These are phyloP conservation scores for Acyrthosiphon pisum DNA, from an alignment of 1,140 invertebrate genomes.

Conservation along the genomic window DNA sequence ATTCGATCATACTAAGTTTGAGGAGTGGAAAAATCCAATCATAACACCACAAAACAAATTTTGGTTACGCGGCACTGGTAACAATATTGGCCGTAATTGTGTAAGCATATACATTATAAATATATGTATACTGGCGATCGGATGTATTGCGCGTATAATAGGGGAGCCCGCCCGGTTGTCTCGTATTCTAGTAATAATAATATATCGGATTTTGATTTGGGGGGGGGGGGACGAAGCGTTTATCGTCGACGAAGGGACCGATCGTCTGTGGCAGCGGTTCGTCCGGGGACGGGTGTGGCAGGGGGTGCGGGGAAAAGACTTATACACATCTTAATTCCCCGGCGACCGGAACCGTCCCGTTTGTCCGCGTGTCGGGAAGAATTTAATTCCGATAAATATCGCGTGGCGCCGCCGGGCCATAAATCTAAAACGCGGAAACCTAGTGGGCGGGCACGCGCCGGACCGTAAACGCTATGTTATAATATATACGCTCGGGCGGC, in stretches of 20 bases:
- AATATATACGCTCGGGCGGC: not conserved
- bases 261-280: not conserved
- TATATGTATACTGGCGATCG: not conserved
- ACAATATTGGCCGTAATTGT: not conserved
- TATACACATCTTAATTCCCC: slow-evolving; percentile 37
- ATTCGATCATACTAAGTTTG: not conserved
- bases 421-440: slow-evolving; percentile 34
- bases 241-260: not conserved
- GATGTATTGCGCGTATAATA: not conserved
- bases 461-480: slow-evolving; percentile 3
- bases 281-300: not conserved
- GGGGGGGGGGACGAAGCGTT: not conserved
- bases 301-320: not conserved
- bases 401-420: not conserved
- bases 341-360: slow-evolving; percentile 12
- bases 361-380: slow-evolving; percentile 36
- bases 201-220: slow-evolving; percentile 25
- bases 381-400: slow-evolving; percentile 57
- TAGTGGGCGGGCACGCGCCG: slow-evolving; percentile 15
- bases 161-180: not conserved
- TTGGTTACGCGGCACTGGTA: not conserved
- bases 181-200: not conserved
- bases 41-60: not conserved
- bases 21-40: not conserved
- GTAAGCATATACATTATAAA: not conserved